phyloP scores from a whole-genome alignment of 2,113 vertebrate genomes.

The Sphaerodactylus townsendi region DNA sequence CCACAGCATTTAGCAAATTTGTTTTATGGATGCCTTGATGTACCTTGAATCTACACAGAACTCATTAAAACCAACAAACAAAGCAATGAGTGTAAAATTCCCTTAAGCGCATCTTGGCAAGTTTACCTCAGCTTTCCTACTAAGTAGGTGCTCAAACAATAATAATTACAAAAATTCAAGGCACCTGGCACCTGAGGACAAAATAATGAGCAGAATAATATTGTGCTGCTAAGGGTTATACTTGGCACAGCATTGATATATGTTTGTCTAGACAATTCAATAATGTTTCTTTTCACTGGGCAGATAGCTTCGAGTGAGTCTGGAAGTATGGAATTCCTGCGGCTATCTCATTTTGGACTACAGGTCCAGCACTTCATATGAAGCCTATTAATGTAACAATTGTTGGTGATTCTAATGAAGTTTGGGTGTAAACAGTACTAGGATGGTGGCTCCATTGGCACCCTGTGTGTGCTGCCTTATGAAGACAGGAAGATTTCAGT shows the following conservation, averaged over 20 bases:
- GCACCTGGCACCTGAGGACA: background rate
- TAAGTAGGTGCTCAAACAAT: background rate
- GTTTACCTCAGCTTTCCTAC: background rate
- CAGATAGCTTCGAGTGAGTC: too few species aligned
- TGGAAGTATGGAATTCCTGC: too few species aligned
- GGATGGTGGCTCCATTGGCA: too few species aligned
- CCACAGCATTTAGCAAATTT: background rate
- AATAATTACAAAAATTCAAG: background rate
- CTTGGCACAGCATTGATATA: background rate
- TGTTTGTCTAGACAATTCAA: background rate
- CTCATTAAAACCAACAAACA: background rate
- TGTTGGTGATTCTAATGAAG: too few species aligned
- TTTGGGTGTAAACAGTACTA: too few species aligned
- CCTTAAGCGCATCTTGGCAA: slow-evolving; percentile 6
- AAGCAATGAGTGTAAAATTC: background rate
- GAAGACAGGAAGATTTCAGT: too few species aligned
- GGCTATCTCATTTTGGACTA: too few species aligned
- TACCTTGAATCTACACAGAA: background rate
- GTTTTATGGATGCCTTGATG: background rate
- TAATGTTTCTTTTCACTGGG: background rate
- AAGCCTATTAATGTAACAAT: too few species aligned
- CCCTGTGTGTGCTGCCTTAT: too few species aligned
- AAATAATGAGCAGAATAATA: too few species aligned
- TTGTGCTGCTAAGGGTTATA: background rate
- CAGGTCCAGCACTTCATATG: too few species aligned